A percentile compares a stretch with the other conserved stretches of the same genome.
Conservation (phyloP, 53 echinoderm and acorn worm species). For the Luidia sarsii region DNA sequence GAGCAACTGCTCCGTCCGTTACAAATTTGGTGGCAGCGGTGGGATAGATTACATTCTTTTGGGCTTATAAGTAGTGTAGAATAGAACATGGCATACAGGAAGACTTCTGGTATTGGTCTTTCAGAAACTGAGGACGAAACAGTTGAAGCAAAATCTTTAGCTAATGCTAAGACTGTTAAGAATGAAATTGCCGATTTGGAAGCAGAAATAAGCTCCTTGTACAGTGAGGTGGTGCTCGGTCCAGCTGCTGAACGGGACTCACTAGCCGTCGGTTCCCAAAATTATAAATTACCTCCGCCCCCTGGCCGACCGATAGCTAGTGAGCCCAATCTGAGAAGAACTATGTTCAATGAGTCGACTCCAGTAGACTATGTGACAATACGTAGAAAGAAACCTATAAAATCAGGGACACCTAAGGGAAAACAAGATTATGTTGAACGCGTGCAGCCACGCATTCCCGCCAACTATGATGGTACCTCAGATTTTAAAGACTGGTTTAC, state of each 20-base stretch:
- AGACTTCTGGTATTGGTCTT: constrained; percentile 10
- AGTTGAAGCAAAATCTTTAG: background rate
- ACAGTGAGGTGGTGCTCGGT: constrained; percentile 8
- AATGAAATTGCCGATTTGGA: background rate
- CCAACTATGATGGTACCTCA: constrained; percentile 2
- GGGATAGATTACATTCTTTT: background rate
- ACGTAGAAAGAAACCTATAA: background rate
- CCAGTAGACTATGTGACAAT: background rate
- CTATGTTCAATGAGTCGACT: background rate
- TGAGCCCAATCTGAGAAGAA: background rate
- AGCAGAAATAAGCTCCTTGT: constrained; percentile 22
- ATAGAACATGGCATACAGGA: constrained; percentile 13
- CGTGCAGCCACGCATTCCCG: constrained; percentile 1
- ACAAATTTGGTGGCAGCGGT: constrained; percentile 24
- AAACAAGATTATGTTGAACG: background rate
- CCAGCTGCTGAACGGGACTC: constrained; percentile 9
- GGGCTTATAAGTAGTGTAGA: too few species aligned
- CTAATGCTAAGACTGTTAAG: background rate
- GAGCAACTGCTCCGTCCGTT: constrained; percentile 7
- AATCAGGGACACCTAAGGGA: background rate
- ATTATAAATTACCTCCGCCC: background rate
- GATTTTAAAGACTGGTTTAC: constrained; percentile 18
- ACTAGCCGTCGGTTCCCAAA: background rate
- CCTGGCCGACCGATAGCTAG: constrained; percentile 12
- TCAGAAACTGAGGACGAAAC: background rate